Evolutionary conservation across 1,140 invertebrate genomes (phyloP), one percentile per base, ranked within the genome.

Genomic region (Nymphalis io): DNA sequence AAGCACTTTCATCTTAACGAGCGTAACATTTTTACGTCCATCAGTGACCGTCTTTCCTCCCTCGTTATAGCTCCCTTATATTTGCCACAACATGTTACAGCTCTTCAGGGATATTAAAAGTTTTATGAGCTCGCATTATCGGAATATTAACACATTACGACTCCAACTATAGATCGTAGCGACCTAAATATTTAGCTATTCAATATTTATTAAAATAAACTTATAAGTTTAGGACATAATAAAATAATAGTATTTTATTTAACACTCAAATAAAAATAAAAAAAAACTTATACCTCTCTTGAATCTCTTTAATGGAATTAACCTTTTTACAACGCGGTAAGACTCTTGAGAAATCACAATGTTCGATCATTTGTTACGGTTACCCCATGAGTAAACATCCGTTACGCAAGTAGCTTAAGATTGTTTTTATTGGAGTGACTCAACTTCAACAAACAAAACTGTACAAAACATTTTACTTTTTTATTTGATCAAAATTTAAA

Each of bases 111-210:
- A 39, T 68, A 70, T 70, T 68, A 73, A 73, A 65, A 65, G 44
- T 72, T 79, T 82, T 78, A 80, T 69, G 74, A 70, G 72, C 53
- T 60, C 58, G 73, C 77, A 78, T 70, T 68, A 70, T 72, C 68
- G 61, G 53, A 46, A 67, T 72, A 75, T 76, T 60, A 57, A 60
- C 55, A 67, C 18, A 42, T 74, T 79, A 75, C 67, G 72, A 68
- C 66, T 42, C 58, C 16, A 39, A 64, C 62, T 79, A 81, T 68
- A 21, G 15, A n/a, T 55, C 20, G 51, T 23, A 40, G 71, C 70
- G 40, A 69, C 72, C 58, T 74, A 61, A 79, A 76, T 57, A 57
- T 46, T 51, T 61, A 61, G 42, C 46, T 46, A 60, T 66, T 38
- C 40, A 18, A 69, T 73, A 61, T 71, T 72, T 67, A 61, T 64